Conservation (phyloP, 2,888 invertebrate genomes). For the Lordiphosa fenestrarum region DNA sequence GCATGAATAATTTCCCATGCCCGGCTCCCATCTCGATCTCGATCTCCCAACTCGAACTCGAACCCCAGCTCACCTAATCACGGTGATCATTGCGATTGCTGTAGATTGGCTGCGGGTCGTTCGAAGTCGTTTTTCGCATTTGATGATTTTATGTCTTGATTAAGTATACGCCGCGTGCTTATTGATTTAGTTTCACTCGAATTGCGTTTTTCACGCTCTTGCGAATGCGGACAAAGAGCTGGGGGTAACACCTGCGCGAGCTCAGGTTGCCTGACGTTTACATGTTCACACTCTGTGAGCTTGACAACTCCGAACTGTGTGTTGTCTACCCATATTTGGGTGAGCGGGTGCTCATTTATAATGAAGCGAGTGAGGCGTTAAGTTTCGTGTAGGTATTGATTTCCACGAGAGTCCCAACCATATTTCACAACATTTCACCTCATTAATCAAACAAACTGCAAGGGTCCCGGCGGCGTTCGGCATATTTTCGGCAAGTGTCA, state of each 20-base stretch:
- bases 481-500: constrained; percentile 73
- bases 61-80: constrained; percentile 32
- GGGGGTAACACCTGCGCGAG: constrained; percentile 29
- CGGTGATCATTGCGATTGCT: constrained; percentile 37
- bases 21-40: constrained; percentile 17
- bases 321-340: constrained; percentile 29
- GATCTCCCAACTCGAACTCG: constrained; percentile 23
- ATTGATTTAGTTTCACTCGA: constrained; percentile 62
- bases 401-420: constrained; percentile 36
- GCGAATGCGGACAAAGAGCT: not conserved
- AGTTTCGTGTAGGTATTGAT: constrained; percentile 69
- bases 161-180: constrained; percentile 62
- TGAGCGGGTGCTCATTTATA: constrained; percentile 18
- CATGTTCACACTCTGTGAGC: constrained; percentile 58
- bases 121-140: constrained; percentile 17
- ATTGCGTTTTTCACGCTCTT: constrained; percentile 51
- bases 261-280: constrained; percentile 42
- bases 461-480: constrained; percentile 32
- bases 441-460: constrained; percentile 76
- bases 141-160: constrained; percentile 58
- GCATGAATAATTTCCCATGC: constrained; percentile 40
- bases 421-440: constrained; percentile 79
- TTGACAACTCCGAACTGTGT: constrained; percentile 47
- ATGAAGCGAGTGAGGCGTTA: constrained; percentile 50
- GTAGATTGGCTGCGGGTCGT: constrained; percentile 34